These are phyloP conservation scores for Cephus sareptanus DNA, from an alignment of 2,888 invertebrate genomes.

Conservation along the genomic window DNA sequence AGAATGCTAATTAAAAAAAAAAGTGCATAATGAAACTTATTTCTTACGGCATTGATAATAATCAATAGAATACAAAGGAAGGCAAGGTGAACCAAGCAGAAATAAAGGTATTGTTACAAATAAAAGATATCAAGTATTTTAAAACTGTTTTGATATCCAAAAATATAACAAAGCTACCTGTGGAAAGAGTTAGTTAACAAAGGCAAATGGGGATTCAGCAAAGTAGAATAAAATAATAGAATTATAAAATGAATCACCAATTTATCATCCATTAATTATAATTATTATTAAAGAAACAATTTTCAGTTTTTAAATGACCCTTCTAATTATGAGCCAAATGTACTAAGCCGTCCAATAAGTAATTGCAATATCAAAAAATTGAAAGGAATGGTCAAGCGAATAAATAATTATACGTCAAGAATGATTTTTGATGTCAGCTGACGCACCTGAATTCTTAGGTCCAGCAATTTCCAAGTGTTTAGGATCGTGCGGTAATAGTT, in stretches of 20 bases:
- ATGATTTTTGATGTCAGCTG: background rate
- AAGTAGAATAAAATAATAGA: background rate
- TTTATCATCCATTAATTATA: background rate
- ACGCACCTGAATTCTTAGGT: slow-evolving; percentile 37
- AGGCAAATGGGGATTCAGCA: background rate
- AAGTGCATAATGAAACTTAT: background rate
- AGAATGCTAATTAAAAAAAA: background rate
- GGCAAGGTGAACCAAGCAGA: background rate
- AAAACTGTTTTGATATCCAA: background rate
- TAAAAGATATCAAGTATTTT: background rate
- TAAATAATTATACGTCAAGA: background rate
- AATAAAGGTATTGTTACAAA: background rate
- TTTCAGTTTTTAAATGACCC: background rate
- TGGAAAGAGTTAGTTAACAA: background rate
- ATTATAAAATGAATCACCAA: background rate
- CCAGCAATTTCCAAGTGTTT: slow-evolving; percentile 42
- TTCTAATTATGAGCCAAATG: background rate
- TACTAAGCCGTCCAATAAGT: background rate
- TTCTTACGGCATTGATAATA: background rate
- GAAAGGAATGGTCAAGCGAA: background rate
- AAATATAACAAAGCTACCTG: background rate
- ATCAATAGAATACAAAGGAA: background rate
- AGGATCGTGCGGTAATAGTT: slow-evolving; percentile 26
- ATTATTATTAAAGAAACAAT: background rate
- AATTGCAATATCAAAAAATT: background rate